A percentile compares a stretch with the other conserved stretches of the same genome.
Conservation (phyloP, 1,140 invertebrate species). For the Acromyrmex heyeri region DNA sequence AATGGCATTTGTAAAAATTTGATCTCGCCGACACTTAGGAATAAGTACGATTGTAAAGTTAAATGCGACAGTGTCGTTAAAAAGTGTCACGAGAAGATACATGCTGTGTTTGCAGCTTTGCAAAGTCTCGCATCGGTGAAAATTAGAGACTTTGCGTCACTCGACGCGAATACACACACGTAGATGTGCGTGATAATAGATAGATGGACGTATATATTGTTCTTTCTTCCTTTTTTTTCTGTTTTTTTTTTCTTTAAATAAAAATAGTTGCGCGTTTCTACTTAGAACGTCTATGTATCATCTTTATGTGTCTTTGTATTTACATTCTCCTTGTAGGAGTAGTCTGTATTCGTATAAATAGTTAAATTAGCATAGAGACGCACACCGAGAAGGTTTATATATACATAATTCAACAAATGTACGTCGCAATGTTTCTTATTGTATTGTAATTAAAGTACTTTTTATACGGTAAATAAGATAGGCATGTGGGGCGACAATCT, state of each 20-base stretch:
- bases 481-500: not conserved
- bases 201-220: constrained; percentile 40
- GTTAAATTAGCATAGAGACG: not conserved
- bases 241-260: constrained; percentile 64
- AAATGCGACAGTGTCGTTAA: constrained; percentile 1
- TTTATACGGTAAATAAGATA: constrained; percentile 57
- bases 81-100: not conserved
- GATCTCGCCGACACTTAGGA: not conserved
- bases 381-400: constrained; percentile 37
- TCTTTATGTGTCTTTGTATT: constrained; percentile 49
- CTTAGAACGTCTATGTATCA: constrained; percentile 46
- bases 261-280: constrained; percentile 70
- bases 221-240: constrained; percentile 45
- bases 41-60: constrained; percentile 38
- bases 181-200: not conserved
- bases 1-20: not conserved
- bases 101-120: not conserved
- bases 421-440: constrained; percentile 59
- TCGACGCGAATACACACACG: not conserved
- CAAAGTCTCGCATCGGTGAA: not conserved
- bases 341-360: constrained; percentile 16
- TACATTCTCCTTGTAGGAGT: constrained; percentile 50
- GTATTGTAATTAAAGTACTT: constrained; percentile 64
- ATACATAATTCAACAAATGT: constrained; percentile 49
- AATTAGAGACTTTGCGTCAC: not conserved